Conservation (phyloP, 2,888 invertebrate species). For the Hydrotaea cyrtoneurina region DNA sequence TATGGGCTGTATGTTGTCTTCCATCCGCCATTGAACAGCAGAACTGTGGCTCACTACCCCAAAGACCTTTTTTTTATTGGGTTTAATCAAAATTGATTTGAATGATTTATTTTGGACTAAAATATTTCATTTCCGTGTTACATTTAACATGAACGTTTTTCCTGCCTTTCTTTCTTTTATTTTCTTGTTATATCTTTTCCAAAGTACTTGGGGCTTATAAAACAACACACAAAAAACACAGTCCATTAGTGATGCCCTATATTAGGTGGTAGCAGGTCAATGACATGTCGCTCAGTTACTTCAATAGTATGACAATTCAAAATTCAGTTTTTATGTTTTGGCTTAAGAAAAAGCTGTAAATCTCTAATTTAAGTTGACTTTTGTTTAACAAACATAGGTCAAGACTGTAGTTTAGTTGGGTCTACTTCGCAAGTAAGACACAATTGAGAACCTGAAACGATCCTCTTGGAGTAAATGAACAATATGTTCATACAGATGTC, state of each 20-base stretch:
- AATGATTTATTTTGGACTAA: slow-evolving; percentile 50
- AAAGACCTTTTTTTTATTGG: slow-evolving; percentile 1
- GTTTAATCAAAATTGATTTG: slow-evolving; percentile 54
- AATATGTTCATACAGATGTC: too few relatives aligned
- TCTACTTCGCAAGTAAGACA: too few relatives aligned
- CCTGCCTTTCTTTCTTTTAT: not conserved
- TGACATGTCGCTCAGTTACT: too few relatives aligned
- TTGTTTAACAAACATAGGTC: too few relatives aligned
- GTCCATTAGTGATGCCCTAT: not conserved
- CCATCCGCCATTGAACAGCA: not conserved
- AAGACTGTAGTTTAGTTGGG: too few relatives aligned
- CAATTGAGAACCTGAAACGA: too few relatives aligned
- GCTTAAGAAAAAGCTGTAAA: too few relatives aligned
- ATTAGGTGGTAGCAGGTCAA: not conserved
- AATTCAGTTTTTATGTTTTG: too few relatives aligned
- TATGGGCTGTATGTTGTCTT: not conserved
- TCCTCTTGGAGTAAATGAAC: too few relatives aligned
- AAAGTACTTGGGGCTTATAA: not conserved
- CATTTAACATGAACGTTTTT: slow-evolving; percentile 18
- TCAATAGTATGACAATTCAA: too few relatives aligned
- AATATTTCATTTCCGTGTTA: slow-evolving; percentile 34
- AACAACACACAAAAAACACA: not conserved
- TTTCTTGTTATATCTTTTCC: slow-evolving; percentile 12
- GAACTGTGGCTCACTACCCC: not conserved
- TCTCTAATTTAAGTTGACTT: too few relatives aligned